A percentile compares a stretch with the other conserved stretches of the same genome.
Evolutionary conservation across 2,797 vertebrate species (phyloP).

Genomic region (Urosaurus nigricauda): DNA sequence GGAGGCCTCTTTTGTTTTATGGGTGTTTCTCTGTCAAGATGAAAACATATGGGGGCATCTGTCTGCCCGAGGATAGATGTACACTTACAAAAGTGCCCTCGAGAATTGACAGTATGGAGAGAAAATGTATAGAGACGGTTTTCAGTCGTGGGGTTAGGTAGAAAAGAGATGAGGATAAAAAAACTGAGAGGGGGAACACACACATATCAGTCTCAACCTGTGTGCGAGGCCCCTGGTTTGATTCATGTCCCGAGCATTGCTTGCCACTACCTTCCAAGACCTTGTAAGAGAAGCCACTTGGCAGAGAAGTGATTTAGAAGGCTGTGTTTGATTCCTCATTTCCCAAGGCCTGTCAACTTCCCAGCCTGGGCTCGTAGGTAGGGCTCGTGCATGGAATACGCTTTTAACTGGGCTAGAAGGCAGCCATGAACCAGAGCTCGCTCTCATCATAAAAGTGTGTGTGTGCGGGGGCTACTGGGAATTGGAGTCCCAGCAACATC

Average conservation of each 20-base stretch:
- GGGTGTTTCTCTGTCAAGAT: slow-evolving; percentile 7
- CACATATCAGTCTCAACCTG: background rate
- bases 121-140: background rate
- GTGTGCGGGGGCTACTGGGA: no score
- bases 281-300: slow-evolving; percentile 22
- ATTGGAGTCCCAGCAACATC: no score
- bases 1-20: background rate
- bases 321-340: slow-evolving; percentile 31
- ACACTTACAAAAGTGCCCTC: background rate
- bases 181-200: background rate
- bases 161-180: background rate
- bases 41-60: background rate
- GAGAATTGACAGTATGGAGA: background rate
- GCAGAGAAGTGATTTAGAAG: slow-evolving; percentile 5
- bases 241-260: slow-evolving; percentile 41
- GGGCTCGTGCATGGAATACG: background rate
- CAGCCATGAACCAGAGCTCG: background rate
- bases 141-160: slow-evolving; percentile 7
- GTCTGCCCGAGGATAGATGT: background rate
- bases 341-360: slow-evolving; percentile 15
- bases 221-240: slow-evolving; percentile 23
- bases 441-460: background rate
- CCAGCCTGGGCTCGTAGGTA: background rate
- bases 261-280: background rate
- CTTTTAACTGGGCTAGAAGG: background rate